Base-by-base conservation (phyloP, 2,888 invertebrate species). In the Aphidius colemani region DNA sequence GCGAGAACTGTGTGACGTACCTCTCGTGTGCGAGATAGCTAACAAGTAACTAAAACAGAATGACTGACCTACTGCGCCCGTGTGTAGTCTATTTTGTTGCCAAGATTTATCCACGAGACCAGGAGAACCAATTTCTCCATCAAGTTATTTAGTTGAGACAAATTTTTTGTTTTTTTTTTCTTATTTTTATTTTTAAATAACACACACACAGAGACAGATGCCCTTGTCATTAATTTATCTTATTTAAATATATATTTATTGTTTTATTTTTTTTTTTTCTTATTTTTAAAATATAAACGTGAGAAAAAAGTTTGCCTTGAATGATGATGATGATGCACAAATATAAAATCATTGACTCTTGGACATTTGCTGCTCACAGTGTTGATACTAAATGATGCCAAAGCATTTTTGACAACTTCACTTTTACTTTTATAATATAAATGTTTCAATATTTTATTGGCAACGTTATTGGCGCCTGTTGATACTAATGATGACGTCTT, bases 21-120 rank as follows among this genome's bases (percentile, higher is more conserved):
- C 66, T 66, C 59, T 64, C 66, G 55, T 69, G 65, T 67, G 69
- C 66, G 66, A 64, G 66, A 70, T 70, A 66, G 70, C 72, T 73
- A 70, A 69, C 71, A 70, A 71, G 71, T 72, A 73, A 74, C 73
- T 74, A 71, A 73, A 67, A 69, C 71, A 68, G 67, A 71, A 69
- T 72, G 68, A 70, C 69, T 72, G 70, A 74, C 74, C 74, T 72
- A 74, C 73, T 71, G 69, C 63, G 71, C 67, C 68, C 67, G 66
- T 65, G 64, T 56, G 65, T 58, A 67, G 70, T 69, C 67, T 67
- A 58, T 51, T 39, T 49, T 39, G 51, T 41, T 63, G 58, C 51
- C 45, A 58, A 63, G 51, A 51, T 53, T 60, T 53, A 53, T 60
- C 60, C 51, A 18, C 10, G 7, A 13, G 18, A 48, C 39, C 10